These are phyloP conservation scores for Etheostoma cragini DNA, from an alignment of 2,113 vertebrate genomes.

Conservation along the genomic window DNA sequence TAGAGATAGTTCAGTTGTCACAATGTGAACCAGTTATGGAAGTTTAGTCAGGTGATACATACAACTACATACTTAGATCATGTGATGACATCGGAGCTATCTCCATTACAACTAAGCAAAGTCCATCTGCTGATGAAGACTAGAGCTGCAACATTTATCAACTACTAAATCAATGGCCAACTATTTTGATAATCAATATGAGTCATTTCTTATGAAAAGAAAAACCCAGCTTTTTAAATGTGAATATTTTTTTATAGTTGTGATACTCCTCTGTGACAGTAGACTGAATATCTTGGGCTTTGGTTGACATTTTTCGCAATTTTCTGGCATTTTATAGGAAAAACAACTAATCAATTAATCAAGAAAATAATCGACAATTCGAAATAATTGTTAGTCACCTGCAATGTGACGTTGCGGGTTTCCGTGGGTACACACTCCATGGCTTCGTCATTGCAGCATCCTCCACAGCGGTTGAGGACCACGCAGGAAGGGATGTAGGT, in stretches of 20 bases:
- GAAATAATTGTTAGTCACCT: constrained; percentile 78
- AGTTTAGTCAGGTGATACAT: neutral
- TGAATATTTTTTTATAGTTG: no score
- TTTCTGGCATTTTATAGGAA: no score
- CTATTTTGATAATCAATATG: no score
- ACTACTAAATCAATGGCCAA: no score
- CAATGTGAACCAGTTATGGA: neutral
- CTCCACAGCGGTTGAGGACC: constrained; percentile 90
- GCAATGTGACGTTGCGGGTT: constrained; percentile 90
- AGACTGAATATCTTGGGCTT: no score
- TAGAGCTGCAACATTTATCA: neutral
- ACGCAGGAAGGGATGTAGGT: constrained; percentile 93
- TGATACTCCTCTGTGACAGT: no score
- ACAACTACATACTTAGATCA: neutral
- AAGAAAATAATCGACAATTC: no score
- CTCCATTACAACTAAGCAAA: neutral
- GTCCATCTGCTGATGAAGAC: neutral
- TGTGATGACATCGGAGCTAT: neutral
- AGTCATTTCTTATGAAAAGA: no score
- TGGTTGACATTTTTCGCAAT: no score
- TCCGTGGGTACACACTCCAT: constrained; percentile 91
- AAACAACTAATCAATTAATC: no score
- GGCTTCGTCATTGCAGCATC: constrained; percentile 92
- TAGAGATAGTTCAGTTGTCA: neutral
- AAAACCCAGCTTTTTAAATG: no score